A percentile compares a stretch with the other conserved stretches of the same genome.
Evolutionary conservation across 2,888 invertebrate genomes (phyloP).

Genomic region (Metallyticus violacea): DNA sequence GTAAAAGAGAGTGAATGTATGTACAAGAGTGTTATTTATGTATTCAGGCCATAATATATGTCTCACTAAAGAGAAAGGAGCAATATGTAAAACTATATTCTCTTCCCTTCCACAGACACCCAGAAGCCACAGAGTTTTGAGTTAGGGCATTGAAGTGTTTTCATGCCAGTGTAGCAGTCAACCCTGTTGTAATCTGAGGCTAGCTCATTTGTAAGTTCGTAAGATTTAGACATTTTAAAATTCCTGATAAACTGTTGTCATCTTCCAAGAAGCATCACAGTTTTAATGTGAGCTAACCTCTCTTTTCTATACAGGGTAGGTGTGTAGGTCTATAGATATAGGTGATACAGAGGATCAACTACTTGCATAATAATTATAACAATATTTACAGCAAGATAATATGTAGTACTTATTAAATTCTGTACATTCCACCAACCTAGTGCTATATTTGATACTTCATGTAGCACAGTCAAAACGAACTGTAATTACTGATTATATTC

Average conservation of each 20-base stretch:
- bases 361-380: slow-evolving; percentile 7
- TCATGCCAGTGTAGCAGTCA: background rate
- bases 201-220: background rate
- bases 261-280: background rate
- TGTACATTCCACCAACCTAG: background rate
- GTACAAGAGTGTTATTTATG: background rate
- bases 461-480: background rate
- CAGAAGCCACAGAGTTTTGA: background rate
- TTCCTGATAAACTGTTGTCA: background rate
- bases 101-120: background rate
- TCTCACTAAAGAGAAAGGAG: background rate
- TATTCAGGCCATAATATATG: background rate
- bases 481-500: background rate
- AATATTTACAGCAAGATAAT: background rate
- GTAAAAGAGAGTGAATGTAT: background rate
- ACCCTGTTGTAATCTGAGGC: background rate
- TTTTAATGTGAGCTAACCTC: background rate
- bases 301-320: background rate
- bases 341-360: background rate
- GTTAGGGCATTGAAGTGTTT: background rate
- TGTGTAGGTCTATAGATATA: background rate
- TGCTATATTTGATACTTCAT: background rate
- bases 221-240: background rate
- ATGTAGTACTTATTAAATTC: slow-evolving; percentile 2
- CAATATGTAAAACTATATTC: background rate